Evolutionary conservation across 2,888 invertebrate genomes (phyloP), one percentile per base, ranked within the genome.

Genomic region (Abrostola tripartita): DNA sequence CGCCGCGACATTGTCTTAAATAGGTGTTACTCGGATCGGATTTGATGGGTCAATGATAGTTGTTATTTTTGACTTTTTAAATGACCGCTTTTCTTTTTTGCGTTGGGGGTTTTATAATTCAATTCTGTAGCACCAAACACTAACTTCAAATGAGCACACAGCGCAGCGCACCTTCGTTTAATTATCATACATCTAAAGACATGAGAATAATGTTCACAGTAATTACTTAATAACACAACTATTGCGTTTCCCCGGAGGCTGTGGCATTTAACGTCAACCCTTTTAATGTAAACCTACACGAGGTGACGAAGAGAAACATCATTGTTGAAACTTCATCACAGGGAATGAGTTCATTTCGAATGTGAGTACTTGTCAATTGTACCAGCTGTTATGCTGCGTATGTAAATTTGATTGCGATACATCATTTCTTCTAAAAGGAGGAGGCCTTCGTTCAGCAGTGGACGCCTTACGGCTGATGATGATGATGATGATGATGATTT

Each of bases 221-320:
- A 73, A 76, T 66, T 52, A 61, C 77, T 50, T 60, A 73, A 73
- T 73, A 76, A 74, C 12, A 51, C 47, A 68, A 68, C 64, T 61
- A 40, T 71, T 75, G 37, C 62, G 37, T 38, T 53, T 52, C 12
- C n/a, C 12, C 9, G 36, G n/a, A 37, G 54, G 38, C 42, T 52
- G 36, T 53, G 14, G 53, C 47, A 42, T 57, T 51, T 59, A 50
- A 50, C 47, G 49, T 42, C 57, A 61, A 65, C 65, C 70, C 71
- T 55, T 64, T 55, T 71, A 65, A 65, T 65, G 49, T 61, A 51
- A 49, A 40, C 51, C 59, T 12, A 37, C 11, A 56, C 37, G 53
- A 52, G 14, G 41, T 72, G 72, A 69, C 58, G 38, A 50, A 47
- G 50, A 36, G 9, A 35, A n/a, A 12, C 37, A 54, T 37, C 53